A percentile compares a stretch with the other conserved stretches of the same genome.
Evolutionary conservation across 64 coral and sea anemone genomes (phyloP).

Genomic region (Montipora sp.): DNA sequence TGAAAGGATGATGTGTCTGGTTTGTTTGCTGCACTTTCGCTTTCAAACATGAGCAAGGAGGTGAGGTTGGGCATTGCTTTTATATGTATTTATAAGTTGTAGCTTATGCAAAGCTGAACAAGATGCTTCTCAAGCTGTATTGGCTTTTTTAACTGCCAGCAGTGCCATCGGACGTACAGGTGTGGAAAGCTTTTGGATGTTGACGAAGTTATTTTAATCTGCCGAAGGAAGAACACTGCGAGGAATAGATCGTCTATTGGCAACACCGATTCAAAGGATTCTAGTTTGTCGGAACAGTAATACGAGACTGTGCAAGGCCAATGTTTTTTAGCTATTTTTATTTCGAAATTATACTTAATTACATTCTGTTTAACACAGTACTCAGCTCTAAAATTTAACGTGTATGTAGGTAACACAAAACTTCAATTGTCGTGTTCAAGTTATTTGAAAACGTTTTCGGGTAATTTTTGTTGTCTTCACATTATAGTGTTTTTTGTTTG

Average conservation of each 20-base stretch:
- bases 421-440: background rate
- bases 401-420: too few species aligned
- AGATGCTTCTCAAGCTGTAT: background rate
- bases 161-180: background rate
- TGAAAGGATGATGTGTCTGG: background rate
- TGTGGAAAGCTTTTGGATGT: conserved; percentile 1
- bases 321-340: too few species aligned
- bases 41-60: conserved; percentile 45
- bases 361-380: background rate
- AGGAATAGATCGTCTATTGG: background rate
- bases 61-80: background rate
- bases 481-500: background rate
- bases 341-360: background rate
- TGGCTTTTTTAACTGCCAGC: background rate
- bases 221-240: background rate
- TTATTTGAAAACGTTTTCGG: background rate
- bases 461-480: background rate
- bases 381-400: background rate
- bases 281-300: background rate
- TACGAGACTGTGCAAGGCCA: too few species aligned
- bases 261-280: background rate
- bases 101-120: background rate
- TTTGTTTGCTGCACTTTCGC: background rate
- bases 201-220: background rate
- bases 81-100: background rate